Evolutionary conservation across 2,888 invertebrate species (phyloP).

Genomic region (Anarsia innoxiella): DNA sequence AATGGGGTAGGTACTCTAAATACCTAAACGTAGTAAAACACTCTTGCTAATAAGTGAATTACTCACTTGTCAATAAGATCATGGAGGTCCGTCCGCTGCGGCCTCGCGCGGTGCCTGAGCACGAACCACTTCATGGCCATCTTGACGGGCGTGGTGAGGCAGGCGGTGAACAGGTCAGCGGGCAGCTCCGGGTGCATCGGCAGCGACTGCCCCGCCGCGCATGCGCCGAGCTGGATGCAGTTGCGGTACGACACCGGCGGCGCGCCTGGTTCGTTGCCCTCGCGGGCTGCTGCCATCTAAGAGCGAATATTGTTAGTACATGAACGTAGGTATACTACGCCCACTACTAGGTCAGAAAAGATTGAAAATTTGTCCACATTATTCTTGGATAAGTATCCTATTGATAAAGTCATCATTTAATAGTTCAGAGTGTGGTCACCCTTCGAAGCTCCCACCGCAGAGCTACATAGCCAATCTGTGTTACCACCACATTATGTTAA

Average conservation of each 20-base stretch:
- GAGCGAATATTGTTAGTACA: no score
- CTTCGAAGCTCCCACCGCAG: no score
- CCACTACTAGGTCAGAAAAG: neutral
- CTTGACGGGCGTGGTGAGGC: constrained; percentile 98
- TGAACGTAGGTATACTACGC: neutral
- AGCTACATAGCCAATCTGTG: no score
- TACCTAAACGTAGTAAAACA: no score
- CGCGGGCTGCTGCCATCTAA: constrained; percentile 8
- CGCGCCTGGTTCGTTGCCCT: constrained; percentile 11
- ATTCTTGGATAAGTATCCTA: neutral
- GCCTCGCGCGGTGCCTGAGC: constrained; percentile 84
- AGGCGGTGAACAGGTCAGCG: constrained; percentile 97
- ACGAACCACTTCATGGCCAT: constrained; percentile 97
- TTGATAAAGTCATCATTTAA: neutral
- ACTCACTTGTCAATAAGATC: constrained; percentile 94
- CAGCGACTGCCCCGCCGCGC: constrained; percentile 92
- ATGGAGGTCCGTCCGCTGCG: constrained; percentile 86
- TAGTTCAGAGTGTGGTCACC: neutral
- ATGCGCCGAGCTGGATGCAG: constrained; percentile 98
- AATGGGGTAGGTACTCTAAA: no score
- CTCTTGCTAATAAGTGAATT: neutral
- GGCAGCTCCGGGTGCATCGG: constrained; percentile 99
- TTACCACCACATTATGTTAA: no score
- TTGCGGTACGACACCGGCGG: constrained; percentile 81
- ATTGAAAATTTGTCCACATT: neutral